phyloP scores from a whole-genome alignment of 2,113 vertebrate species.

The Embiotoca jacksoni region DNA sequence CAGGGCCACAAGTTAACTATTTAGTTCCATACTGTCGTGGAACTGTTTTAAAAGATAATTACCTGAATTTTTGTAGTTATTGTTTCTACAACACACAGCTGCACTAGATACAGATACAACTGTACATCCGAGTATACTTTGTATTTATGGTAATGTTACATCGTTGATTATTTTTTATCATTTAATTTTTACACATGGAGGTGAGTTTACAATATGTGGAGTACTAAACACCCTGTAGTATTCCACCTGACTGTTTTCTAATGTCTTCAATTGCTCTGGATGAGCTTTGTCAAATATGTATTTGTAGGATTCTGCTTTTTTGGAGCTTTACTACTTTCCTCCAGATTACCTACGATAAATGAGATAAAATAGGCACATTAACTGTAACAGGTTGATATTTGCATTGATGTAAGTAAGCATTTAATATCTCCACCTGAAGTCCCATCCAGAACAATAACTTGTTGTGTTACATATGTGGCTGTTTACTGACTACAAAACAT shows the following conservation, averaged over 20 bases:
- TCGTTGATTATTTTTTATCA: no score
- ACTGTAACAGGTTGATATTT: background rate
- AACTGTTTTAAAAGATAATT: no score
- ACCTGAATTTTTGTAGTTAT: no score
- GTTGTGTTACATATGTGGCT: background rate
- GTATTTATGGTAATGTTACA: no score
- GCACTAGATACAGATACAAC: no score
- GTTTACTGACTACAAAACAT: slow-evolving; percentile 23
- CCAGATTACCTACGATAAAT: background rate
- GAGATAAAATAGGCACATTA: background rate
- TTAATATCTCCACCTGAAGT: background rate
- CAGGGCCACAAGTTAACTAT: background rate
- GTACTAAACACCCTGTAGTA: background rate
- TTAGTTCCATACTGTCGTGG: background rate
- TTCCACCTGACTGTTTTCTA: background rate
- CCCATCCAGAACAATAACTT: background rate
- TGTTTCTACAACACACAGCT: no score
- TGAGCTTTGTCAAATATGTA: background rate
- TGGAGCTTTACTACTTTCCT: background rate
- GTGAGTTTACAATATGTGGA: background rate
- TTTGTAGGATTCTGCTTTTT: background rate
- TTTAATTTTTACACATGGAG: background rate
- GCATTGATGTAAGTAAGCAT: no score
- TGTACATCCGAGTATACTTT: no score
- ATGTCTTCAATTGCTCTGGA: background rate